Evolutionary conservation across 2,888 invertebrate species (phyloP), one percentile per base, ranked within the genome.

Genomic region (Parelbella ahira): DNA sequence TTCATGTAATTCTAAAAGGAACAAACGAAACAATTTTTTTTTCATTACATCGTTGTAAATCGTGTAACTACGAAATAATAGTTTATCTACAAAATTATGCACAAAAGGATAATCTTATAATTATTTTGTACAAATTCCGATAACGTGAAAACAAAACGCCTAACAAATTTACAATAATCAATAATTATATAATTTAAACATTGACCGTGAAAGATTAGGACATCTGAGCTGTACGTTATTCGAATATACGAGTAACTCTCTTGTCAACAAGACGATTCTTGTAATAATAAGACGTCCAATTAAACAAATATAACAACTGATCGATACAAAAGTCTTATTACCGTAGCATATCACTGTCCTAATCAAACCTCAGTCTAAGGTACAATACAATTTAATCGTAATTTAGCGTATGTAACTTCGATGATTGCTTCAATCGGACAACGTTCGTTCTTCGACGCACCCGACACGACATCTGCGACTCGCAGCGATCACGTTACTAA

Each of bases 61-160:
- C 12, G 29, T 37, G 27, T 30, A 37, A 38, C 41, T 48, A 28
- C 6, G 45, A 50, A 60, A 44, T 45, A 63, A 51, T 57, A 18
- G 8, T 64, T 58, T 80, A 82, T 77, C 74, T 82, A 83, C 73
- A 82, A 28, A 71, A 57, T 60, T 65, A 75, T 65, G 57, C 50
- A 50, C 49, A 51, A 68, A 71, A 67, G 49, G 59, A 60, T 57
- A 62, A 52, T 54, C 81, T 79, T 83, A 81, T 34, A 57, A 53
- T 66, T 83, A 82, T 77, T 82, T 82, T 84, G 80, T 84, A 84
- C 84, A 84, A 54, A 65, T 68, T 59, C 63, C 53, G 60, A 63
- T 68, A 68, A 68, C 66, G 66, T 57, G 54, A 63, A 64, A 79
- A 76, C 67, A 66, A 62, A 76, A 76, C 36, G 44, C 18, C 34